Percentiles rank a stretch among this genome's conserved stretches.
Evolutionary conservation across 2,888 invertebrate species (phyloP).

Genomic region (Habrosyne pyritoides): DNA sequence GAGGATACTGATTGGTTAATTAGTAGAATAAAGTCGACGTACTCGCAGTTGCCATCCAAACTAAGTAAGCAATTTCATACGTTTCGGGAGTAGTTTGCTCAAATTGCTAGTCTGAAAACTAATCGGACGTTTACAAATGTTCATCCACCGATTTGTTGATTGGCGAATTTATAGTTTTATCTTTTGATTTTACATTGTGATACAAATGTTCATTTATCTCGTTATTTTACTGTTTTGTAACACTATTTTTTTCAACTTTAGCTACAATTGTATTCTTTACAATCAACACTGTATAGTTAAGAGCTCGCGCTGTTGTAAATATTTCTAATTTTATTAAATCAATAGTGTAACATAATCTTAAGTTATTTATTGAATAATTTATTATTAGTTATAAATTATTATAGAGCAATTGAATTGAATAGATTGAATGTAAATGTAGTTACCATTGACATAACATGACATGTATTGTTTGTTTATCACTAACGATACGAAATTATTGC

Average conservation of each 20-base stretch:
- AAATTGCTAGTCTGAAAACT: conserved; percentile 25
- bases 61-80: conserved; percentile 27
- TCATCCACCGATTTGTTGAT: conserved; percentile 30
- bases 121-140: conserved; percentile 18
- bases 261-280: conserved; percentile 17
- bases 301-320: conserved; percentile 68
- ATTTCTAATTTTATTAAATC: conserved; percentile 34
- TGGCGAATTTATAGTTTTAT: conserved; percentile 26
- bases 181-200: conserved; percentile 27
- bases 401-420: conserved; percentile 27
- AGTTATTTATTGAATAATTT: conserved; percentile 56
- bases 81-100: conserved; percentile 15
- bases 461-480: conserved; percentile 8
- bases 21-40: conserved; percentile 51
- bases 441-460: conserved; percentile 33
- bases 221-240: conserved; percentile 14
- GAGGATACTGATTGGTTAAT: conserved; percentile 55
- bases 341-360: conserved; percentile 36
- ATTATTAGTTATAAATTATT: conserved; percentile 46
- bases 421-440: conserved; percentile 28
- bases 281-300: conserved; percentile 17
- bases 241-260: conserved; percentile 1
- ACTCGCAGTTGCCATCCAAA: conserved; percentile 40
- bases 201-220: conserved; percentile 23
- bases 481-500: conserved; percentile 1